Conservation (phyloP, 2,113 vertebrate species). For the Centrocercus urophasianus region DNA sequence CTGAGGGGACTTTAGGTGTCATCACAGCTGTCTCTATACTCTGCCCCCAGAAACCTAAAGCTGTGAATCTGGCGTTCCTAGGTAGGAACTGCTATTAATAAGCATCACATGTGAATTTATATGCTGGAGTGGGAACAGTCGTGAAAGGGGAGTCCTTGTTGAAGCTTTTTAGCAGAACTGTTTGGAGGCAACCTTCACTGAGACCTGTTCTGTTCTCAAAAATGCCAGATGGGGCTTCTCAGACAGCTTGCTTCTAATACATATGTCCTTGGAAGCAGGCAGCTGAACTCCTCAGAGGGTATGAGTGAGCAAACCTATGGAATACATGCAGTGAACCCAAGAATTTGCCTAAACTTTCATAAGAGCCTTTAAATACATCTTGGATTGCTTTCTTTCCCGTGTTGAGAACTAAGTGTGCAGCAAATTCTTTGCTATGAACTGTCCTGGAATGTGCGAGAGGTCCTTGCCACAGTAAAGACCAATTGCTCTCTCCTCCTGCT, state of each 20-base stretch:
- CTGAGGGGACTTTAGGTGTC: slow-evolving; percentile 93
- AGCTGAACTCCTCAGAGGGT: not conserved
- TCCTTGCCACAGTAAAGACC: not conserved
- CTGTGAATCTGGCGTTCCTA: slow-evolving; percentile 91
- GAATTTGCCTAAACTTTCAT: not conserved
- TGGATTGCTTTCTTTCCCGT: not conserved
- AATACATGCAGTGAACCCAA: not conserved
- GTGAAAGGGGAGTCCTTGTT: not conserved
- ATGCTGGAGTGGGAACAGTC: not conserved
- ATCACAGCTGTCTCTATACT: slow-evolving; percentile 91
- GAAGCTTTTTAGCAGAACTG: not conserved
- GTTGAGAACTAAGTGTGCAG: not conserved
- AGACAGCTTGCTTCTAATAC: not conserved
- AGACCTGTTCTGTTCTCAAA: not conserved
- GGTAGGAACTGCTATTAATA: slow-evolving; percentile 73
- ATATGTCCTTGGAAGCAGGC: not conserved
- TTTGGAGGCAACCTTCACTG: not conserved
- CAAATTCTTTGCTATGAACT: not conserved
- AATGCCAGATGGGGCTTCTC: not conserved
- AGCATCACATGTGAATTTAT: not conserved
- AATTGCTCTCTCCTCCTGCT: not conserved
- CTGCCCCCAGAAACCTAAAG: slow-evolving; percentile 88
- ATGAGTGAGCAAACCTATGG: not conserved
- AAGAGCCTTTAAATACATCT: not conserved
- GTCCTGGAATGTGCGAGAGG: not conserved